Conservation (phyloP, 2,888 invertebrate genomes). For the Dolichomitus sp. region DNA sequence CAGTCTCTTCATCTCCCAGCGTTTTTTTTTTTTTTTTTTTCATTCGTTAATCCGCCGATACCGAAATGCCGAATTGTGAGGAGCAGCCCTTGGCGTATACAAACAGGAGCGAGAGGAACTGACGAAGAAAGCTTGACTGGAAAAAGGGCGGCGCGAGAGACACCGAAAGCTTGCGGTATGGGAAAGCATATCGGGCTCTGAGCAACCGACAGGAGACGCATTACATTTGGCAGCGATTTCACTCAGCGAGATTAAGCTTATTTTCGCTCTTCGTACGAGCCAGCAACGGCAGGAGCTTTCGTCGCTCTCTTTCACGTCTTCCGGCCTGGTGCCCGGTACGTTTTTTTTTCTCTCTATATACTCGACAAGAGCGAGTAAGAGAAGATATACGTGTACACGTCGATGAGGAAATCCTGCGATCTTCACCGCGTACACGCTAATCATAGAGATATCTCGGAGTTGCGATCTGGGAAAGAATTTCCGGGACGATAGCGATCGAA, state of each 20-base stretch:
- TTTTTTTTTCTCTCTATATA: conserved; percentile 8
- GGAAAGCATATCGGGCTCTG: conserved; percentile 28
- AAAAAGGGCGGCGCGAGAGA: conserved; percentile 49
- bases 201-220: conserved; percentile 76
- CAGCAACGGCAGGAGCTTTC: conserved; percentile 49
- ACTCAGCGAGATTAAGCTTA: conserved; percentile 85
- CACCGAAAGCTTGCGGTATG: conserved; percentile 43
- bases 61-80: conserved; percentile 30
- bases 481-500: conserved; percentile 57
- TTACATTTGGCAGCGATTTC: conserved; percentile 85
- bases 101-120: conserved; percentile 11
- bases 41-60: conserved; percentile 80
- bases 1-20: conserved; percentile 18
- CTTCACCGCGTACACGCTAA: conserved; percentile 66
- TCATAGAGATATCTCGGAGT: conserved; percentile 71
- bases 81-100: conserved; percentile 11
- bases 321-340: conserved; percentile 4
- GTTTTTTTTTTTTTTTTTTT: conserved; percentile 59
- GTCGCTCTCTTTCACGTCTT: conserved; percentile 52
- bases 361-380: not conserved
- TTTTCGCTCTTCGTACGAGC: conserved; percentile 76
- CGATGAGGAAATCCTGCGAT: conserved; percentile 30
- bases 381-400: not conserved
- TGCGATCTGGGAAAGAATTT: conserved; percentile 70
- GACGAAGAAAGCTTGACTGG: conserved; percentile 29